A percentile compares a stretch with the other conserved stretches of the same genome.
Conservation (phyloP, 53 echinoderm and acorn worm species). For the Echinarachnius parma region DNA sequence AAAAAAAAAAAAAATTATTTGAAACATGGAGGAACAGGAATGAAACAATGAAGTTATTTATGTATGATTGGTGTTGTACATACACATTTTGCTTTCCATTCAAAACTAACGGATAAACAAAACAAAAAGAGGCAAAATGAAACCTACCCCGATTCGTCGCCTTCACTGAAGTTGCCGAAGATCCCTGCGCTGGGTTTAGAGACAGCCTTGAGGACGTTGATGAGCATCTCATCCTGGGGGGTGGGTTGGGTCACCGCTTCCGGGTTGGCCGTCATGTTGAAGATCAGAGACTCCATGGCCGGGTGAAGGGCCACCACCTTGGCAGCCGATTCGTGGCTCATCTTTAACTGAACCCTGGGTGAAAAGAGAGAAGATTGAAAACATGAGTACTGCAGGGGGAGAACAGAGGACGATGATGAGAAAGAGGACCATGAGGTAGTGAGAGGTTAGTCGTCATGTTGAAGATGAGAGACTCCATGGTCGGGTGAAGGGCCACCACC, state of each 20-base stretch:
- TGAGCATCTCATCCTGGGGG: conserved; percentile 63
- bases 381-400: too few relatives aligned
- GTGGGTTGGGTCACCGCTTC: conserved; percentile 58
- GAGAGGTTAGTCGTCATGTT: conserved; percentile 66
- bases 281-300: conserved; percentile 75
- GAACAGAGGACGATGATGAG: too few relatives aligned
- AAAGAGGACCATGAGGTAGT: too few relatives aligned
- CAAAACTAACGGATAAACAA: too few relatives aligned
- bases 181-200: conserved; percentile 66
- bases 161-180: conserved; percentile 47
- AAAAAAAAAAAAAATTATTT: too few relatives aligned
- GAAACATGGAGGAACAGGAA: too few relatives aligned
- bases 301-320: conserved; percentile 88
- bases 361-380: too few relatives aligned
- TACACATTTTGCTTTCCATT: too few relatives aligned
- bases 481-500: conserved; percentile 69
- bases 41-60: too few relatives aligned
- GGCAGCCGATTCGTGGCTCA: conserved; percentile 71
- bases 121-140: too few relatives aligned
- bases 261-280: conserved; percentile 84
- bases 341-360: conserved; percentile 76
- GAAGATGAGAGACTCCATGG: conserved; percentile 68
- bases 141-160: conserved; percentile 24
- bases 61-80: too few relatives aligned
- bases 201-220: conserved; percentile 65